Evolutionary conservation across 23 tunicate species (phyloP).

Genomic region (Halocynthia roretzi): DNA sequence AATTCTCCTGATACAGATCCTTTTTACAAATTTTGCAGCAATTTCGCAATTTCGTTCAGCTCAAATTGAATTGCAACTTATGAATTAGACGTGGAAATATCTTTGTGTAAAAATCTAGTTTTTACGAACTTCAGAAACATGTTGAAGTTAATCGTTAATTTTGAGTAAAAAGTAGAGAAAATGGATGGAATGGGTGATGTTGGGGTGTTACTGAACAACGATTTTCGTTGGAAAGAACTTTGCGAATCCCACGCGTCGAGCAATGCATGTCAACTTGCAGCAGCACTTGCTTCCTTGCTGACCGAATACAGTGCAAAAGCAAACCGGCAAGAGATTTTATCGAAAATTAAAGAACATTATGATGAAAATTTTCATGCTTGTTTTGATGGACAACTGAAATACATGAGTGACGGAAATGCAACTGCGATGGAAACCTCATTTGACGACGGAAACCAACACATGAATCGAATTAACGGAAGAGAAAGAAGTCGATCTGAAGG

Average conservation of each 20-base stretch:
- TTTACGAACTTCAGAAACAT: too few species aligned
- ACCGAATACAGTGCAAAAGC: conserved; percentile 5
- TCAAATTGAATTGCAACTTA: too few species aligned
- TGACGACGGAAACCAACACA: not conserved
- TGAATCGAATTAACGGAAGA: not conserved
- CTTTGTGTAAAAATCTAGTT: too few species aligned
- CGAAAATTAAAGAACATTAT: conserved; percentile 13
- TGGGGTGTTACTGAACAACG: conserved; percentile 13
- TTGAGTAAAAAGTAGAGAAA: not conserved
- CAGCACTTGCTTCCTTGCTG: conserved; percentile 27
- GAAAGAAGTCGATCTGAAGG: conserved; percentile 14
- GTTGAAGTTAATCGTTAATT: too few species aligned
- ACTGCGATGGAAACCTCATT: not conserved
- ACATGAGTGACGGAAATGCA: not conserved
- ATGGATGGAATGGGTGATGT: not conserved
- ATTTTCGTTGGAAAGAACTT: conserved; percentile 25
- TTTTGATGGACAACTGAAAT: conserved; percentile 11
- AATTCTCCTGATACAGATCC: too few species aligned
- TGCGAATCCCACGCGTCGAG: conserved; percentile 52
- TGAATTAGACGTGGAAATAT: too few species aligned
- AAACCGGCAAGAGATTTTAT: not conserved
- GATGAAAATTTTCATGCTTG: conserved; percentile 24
- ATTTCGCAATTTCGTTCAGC: too few species aligned
- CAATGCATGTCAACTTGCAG: conserved; percentile 44
- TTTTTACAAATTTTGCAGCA: too few species aligned